Percentiles rank a stretch among this genome's conserved stretches.
phyloP scores from a whole-genome alignment of 2,113 vertebrate genomes.

The cattle (Bos taurus) region DNA sequence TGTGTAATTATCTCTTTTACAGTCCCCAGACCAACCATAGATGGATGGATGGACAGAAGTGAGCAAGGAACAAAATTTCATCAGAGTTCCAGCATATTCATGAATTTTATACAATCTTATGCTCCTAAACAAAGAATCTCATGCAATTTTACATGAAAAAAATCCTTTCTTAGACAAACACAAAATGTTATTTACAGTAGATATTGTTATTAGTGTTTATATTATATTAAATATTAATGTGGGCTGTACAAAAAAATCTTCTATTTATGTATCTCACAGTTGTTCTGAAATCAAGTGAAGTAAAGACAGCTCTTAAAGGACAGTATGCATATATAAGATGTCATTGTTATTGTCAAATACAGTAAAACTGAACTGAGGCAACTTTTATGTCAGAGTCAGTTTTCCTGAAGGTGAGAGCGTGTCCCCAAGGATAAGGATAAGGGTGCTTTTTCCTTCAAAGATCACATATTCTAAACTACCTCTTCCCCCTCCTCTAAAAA shows the following conservation, averaged over 20 bases:
- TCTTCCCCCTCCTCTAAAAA: background rate
- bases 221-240: background rate
- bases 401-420: background rate
- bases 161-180: background rate
- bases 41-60: background rate
- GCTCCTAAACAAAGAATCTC: background rate
- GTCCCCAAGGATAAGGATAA: background rate
- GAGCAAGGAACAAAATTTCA: background rate
- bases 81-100: background rate
- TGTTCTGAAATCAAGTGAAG: background rate
- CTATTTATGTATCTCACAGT: background rate
- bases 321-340: background rate
- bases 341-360: background rate
- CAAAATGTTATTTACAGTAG: background rate
- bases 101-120: background rate
- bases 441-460: background rate
- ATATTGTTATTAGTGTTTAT: background rate
- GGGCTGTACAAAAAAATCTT: background rate
- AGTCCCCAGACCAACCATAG: background rate
- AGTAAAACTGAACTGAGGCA: background rate
- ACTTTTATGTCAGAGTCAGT: background rate
- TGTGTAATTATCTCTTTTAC: background rate
- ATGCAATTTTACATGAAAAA: background rate
- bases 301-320: background rate
- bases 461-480: background rate